A percentile compares a stretch with the other conserved stretches of the same genome.
phyloP scores from a whole-genome alignment of 2,113 vertebrate genomes.

The Lophura nycthemera region DNA sequence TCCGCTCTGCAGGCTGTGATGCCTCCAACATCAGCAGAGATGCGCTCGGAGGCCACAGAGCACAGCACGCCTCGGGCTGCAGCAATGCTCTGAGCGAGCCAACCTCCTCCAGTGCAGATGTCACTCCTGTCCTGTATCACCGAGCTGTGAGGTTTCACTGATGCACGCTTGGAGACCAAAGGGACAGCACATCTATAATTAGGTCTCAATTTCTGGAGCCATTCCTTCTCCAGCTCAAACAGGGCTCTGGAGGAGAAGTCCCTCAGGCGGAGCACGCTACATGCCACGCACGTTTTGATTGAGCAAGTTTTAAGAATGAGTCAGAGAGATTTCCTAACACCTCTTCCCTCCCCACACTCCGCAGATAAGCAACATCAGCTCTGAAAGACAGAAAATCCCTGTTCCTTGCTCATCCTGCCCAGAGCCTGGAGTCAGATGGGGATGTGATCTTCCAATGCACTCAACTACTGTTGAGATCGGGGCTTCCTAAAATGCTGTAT shows the following conservation, averaged over 20 bases:
- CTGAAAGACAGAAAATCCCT: neutral
- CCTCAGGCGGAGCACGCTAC: neutral
- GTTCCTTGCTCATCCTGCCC: neutral
- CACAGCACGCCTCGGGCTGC: constrained; percentile 28
- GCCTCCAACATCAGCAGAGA: constrained; percentile 6
- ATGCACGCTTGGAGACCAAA: neutral
- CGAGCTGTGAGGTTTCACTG: neutral
- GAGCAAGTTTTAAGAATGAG: constrained; percentile 37
- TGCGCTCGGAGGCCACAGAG: neutral
- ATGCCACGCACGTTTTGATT: neutral
- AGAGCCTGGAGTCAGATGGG: neutral
- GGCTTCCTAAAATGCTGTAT: neutral
- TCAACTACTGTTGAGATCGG: neutral
- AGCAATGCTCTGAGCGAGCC: neutral
- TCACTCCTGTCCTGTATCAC: neutral
- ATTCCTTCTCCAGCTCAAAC: neutral
- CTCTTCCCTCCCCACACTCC: neutral
- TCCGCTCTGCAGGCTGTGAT: neutral
- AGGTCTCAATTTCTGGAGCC: neutral
- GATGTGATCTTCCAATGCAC: neutral
- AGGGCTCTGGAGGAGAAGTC: neutral
- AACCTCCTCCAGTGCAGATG: neutral
- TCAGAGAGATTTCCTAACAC: constrained; percentile 62
- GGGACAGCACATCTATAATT: neutral
- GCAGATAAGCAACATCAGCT: constrained; percentile 2